Base-by-base conservation (phyloP, 2,113 vertebrate genomes). In the Urocolius indicus region DNA sequence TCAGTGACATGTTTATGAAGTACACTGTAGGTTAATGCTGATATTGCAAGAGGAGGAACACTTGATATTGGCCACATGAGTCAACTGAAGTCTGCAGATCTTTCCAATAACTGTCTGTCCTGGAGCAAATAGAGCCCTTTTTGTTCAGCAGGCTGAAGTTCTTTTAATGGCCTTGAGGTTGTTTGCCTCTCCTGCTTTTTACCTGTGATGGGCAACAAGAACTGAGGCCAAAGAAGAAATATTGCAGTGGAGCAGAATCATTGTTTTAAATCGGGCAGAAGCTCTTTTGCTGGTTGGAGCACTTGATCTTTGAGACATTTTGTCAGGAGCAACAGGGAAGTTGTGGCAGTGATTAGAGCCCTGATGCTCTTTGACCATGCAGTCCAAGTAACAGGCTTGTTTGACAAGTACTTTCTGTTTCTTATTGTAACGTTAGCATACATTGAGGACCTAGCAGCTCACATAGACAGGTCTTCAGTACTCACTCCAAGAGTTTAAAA, bases 381-480 rank as follows among this genome's bases (percentile, higher is more conserved):
- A 46, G 22, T 69, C 29, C 11, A 63, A 84, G 63, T 10, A 86
- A 27, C 22, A 67, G 68, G 49, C 45, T 51, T 79, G 54, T 46
- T 57, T 67, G 65, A 52, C 38, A 32, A 81, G 76, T 67, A 43
- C 52, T 46, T 80, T 89, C 32, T 93, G 8, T 78, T 92, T 41
- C 27, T 61, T 43, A 17, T 69, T 66, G 54, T 66, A 66, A 12
- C 6, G 80, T 78, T 87, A 79, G 20, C 16, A 12, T 91, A 23
- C 30, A 9, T 15, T 29, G 49, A 86, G 49, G 59, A 69, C 19
- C 76, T 92, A 83, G 57, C 46, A 91, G 49, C 55, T 94, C 67
- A 41, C 18, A 9, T 41, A 48, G 22, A 38, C 71, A 71, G 29
- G 51, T 85, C 52, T 68, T 95, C 49, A 80, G 63, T 89, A 76